Conservation (phyloP, 2,888 invertebrate genomes). For the Epirrhoe alternata region DNA sequence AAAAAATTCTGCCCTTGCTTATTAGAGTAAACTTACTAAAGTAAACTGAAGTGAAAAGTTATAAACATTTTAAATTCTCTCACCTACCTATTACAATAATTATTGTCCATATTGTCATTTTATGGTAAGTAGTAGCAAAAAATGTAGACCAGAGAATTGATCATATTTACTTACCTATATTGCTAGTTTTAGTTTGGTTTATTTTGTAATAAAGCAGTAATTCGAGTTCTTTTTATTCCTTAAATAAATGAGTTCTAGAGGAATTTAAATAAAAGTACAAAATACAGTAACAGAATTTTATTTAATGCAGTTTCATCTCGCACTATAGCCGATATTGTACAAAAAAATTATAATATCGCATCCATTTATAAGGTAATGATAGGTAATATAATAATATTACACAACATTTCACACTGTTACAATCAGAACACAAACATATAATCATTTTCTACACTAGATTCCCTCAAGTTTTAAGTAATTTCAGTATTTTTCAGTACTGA, state of each 20-base stretch:
- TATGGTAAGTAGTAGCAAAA: too few relatives aligned
- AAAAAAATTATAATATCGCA: conserved; percentile 82
- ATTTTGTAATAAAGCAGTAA: too few relatives aligned
- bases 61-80: too few relatives aligned
- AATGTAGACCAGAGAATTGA: too few relatives aligned
- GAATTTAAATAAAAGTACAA: conserved; percentile 56
- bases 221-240: not conserved
- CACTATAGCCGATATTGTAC: conserved; percentile 84
- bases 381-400: conserved; percentile 77
- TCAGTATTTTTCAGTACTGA: conserved; percentile 41
- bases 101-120: too few relatives aligned
- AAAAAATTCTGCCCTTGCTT: too few relatives aligned
- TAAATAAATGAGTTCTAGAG: conserved; percentile 4
- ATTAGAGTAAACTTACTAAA: too few relatives aligned
- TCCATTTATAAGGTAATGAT: conserved; percentile 68
- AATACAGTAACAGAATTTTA: conserved; percentile 84
- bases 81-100: too few relatives aligned
- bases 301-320: conserved; percentile 83
- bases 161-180: too few relatives aligned
- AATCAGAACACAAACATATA: conserved; percentile 83
- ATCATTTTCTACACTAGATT: conserved; percentile 76
- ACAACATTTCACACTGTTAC: conserved; percentile 80
- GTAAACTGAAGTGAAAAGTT: too few relatives aligned
- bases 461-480: conserved; percentile 78
- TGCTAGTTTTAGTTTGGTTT: too few relatives aligned